Base-by-base conservation (phyloP, 2,888 invertebrate species). In the Aphidoletes aphidimyza region DNA sequence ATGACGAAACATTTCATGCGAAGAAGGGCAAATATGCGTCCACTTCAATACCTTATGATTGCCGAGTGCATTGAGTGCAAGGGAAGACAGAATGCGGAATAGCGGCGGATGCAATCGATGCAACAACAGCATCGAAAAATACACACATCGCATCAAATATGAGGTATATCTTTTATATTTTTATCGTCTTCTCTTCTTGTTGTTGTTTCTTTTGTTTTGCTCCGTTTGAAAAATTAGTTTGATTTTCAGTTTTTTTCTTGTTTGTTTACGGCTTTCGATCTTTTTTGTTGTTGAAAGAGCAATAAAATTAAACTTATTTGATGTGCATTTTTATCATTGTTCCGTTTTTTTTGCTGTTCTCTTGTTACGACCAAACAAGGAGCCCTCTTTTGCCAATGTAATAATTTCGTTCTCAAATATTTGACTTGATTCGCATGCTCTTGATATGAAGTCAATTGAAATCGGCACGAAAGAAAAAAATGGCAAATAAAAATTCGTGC, bases 281-380 rank as follows among this genome's bases (percentile, higher is more conserved):
- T 69, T 30, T 69, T 8, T 69, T 69, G 26, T 14, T 54, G 54
- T 26, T 54, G 54, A 22, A 14, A 14, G 30, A 34, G 69, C 69
- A 69, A 69, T 69, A 26, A 69, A 69, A 69, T 69, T 69, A 30
- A 69, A 34, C 34, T 69, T 69, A 69, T 69, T 69, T 69, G n/a
- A 30, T 30, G 69, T 69, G 69, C 69, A 14, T 69, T 54, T n/a
- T 54, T 54, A 30, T 69, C 47, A 47, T 14, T 2, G 9, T 19
- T 17, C 17, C 2, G 11, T 47, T 30, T 69, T 69, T 69, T 69
- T 54, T 26, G 54, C 47, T 11, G 11, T 47, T 54, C 22, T 54
- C 14, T 9, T 42, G 42, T n/a, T n/a, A n/a, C n/a, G n/a, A n/a
- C n/a, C n/a, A n/a, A n/a, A n/a, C n/a, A n/a, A n/a, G n/a, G n/a